Evolutionary conservation across 1,140 invertebrate genomes (phyloP), one percentile per base, ranked within the genome.

Genomic region (Wiebesia pumilae): DNA sequence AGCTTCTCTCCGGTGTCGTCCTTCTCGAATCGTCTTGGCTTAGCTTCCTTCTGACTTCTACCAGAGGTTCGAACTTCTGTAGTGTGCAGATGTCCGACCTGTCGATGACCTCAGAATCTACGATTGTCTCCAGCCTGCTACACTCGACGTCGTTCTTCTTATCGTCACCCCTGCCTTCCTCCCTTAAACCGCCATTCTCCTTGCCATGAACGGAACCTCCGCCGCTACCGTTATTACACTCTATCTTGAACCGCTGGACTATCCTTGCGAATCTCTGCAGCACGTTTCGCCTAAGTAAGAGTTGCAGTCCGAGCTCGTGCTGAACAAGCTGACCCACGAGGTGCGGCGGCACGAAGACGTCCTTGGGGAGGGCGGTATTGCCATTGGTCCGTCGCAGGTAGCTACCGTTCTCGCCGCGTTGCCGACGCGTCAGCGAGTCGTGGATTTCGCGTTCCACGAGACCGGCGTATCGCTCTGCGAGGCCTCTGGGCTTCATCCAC

Each of bases 371-470:
- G 88, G 88, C 90, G 84, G 87, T 91, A 75, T 88, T 88, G 12
- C 92, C 92, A 43, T 91, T 95, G 3, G 93, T 92, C 84, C 96
- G 93, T 54, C 96, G 94, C 71, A 96, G 95, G 90, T 97, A 98
- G 85, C 95, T 95, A 0, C 97, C 97, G 91, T 97, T 96, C 89
- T 97, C 97, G 47, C 95, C 96, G 87, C 97, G 95, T 89, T 97
- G 96, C 91, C 98, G 96, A 38, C 97, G 95, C 9, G 97, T 98
- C 84, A 99, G 91, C 27, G 97, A 96, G 91, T 98, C 97, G 91
- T 98, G 97, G 81, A 98, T 95, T 58, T 97, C 96, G 62, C 96
- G 96, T 93, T 99, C 98, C 33, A 99, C 96, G 10, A 99, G 93
- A 12, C 96, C 95, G 0, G 98, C 98, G 93, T 99, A 99, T 87